These are phyloP conservation scores for Plagiodera versicolora DNA, from an alignment of 2,888 invertebrate species.

Conservation along the genomic window DNA sequence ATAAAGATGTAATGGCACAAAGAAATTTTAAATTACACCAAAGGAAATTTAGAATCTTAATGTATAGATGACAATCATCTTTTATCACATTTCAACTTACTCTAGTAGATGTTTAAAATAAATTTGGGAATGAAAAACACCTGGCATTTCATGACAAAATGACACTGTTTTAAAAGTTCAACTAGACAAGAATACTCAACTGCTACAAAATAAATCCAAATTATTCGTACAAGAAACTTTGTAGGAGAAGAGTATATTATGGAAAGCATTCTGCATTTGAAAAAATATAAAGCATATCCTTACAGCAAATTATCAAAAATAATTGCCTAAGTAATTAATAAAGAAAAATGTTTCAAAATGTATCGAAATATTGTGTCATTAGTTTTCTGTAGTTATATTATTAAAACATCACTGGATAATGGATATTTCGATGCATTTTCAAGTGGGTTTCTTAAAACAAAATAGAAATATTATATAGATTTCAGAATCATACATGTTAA, in stretches of 20 bases:
- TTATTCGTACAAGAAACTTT: not conserved
- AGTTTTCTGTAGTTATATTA: no score
- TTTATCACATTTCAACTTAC: conserved; percentile 42
- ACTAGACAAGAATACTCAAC: not conserved
- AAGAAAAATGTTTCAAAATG: conserved; percentile 26
- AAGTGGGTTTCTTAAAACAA: not conserved
- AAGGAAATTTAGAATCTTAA: conserved; percentile 9
- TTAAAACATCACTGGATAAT: not conserved
- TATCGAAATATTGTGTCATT: conserved; percentile 21
- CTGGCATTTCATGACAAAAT: conserved; percentile 46
- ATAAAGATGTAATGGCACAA: conserved; percentile 47
- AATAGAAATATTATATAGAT: no score
- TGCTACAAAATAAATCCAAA: conserved; percentile 15
- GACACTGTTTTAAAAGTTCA: conserved; percentile 44
- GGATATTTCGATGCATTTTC: not conserved
- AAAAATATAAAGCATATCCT: conserved; percentile 39
- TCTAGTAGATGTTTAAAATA: conserved; percentile 38
- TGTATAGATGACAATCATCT: conserved; percentile 38
- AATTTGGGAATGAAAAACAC: conserved; percentile 40
- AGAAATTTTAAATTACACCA: conserved; percentile 27
- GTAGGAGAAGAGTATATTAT: not conserved
- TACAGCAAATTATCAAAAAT: conserved; percentile 54
- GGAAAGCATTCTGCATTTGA: conserved; percentile 26
- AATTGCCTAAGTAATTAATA: conserved; percentile 52
- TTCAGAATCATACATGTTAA: no score